Base-by-base conservation (phyloP, 2,888 invertebrate species). In the Aphidius colemani region DNA sequence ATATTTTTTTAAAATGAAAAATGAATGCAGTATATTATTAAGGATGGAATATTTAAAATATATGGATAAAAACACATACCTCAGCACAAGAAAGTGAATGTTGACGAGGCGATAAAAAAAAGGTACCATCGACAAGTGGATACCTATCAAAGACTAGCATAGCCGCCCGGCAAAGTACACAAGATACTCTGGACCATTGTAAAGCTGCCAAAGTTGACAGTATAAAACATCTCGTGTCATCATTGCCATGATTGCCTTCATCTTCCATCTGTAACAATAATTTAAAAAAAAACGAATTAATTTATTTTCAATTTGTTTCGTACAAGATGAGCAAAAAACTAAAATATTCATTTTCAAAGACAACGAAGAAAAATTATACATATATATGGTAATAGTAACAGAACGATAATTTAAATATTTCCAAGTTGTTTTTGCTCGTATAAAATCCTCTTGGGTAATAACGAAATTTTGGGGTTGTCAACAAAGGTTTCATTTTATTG, bases 191-290 rank as follows among this genome's bases (percentile, higher is more conserved):
- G 69, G 92, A 90, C 84, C 93, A 92, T 77, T 95, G 94, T 80
- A 95, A 91, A 43, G 94, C 94, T 68, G 96, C 96, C 80, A 98
- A 85, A 51, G 95, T 96, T 67, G 96, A 95, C 80, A 98, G 86
- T 75, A 98, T 94, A 86, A 98, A 98, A 79, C 95, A 92, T 73
- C 98, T 89, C 57, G 96, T 97, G 82, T 98, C 98, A 82, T 98
- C 98, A 84, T 98, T 98, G 76, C 98, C 98, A 82, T 96, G 96
- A 84, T 96, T 95, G 69, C 96, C 96, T 82, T 98, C 98, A 81
- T 98, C 98, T 85, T 98, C 98, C 88, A 98, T 96, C 94, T 96
- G 87, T 57, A 88, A 85, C 8, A 18, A 53, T 51, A 53, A 39
- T 53, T 10, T 41, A 53, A 10, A 46, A 18, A 8, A 41, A 51